Conservation (phyloP, 2,113 vertebrate species). For the Nothobranchius furzeri region DNA sequence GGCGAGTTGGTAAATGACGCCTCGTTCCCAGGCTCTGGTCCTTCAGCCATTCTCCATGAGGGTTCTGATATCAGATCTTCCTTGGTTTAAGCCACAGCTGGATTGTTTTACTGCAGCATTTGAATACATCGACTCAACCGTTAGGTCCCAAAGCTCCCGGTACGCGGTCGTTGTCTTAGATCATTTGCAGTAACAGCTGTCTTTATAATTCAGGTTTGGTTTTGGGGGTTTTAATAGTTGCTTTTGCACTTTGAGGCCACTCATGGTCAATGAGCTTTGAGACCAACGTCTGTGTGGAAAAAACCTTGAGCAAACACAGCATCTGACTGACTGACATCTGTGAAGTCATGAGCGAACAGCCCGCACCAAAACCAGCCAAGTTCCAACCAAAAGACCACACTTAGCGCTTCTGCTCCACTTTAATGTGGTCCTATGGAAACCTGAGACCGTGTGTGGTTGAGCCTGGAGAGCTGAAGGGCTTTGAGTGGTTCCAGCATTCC, state of each 20-base stretch:
- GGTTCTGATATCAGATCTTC: no score
- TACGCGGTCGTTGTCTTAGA: conserved; percentile 55
- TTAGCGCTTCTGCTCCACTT: conserved; percentile 66
- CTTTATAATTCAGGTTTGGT: conserved; percentile 53
- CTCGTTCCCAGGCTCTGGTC: no score
- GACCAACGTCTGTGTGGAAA: conserved; percentile 39
- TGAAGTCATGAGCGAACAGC: conserved; percentile 42
- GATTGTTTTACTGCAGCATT: no score
- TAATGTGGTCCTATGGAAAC: conserved; percentile 74
- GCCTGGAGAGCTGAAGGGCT: conserved; percentile 67
- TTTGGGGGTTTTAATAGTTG: conserved; percentile 40
- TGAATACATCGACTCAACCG: no score
- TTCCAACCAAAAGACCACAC: conserved; percentile 74
- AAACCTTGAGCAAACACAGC: conserved; percentile 54
- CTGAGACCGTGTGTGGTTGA: conserved; percentile 63
- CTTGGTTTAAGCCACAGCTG: no score
- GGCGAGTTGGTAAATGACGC: no score
- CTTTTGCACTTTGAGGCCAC: conserved; percentile 54
- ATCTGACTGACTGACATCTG: conserved; percentile 68
- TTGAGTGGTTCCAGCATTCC: conserved; percentile 73
- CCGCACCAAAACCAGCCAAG: conserved; percentile 56
- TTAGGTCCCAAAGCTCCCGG: conserved; percentile 13
- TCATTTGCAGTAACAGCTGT: conserved; percentile 71
- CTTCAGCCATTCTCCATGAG: no score
- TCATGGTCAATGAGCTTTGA: conserved; percentile 62